These are phyloP conservation scores for Antennarius striatus DNA, from an alignment of 2,113 vertebrate genomes.

Conservation along the genomic window DNA sequence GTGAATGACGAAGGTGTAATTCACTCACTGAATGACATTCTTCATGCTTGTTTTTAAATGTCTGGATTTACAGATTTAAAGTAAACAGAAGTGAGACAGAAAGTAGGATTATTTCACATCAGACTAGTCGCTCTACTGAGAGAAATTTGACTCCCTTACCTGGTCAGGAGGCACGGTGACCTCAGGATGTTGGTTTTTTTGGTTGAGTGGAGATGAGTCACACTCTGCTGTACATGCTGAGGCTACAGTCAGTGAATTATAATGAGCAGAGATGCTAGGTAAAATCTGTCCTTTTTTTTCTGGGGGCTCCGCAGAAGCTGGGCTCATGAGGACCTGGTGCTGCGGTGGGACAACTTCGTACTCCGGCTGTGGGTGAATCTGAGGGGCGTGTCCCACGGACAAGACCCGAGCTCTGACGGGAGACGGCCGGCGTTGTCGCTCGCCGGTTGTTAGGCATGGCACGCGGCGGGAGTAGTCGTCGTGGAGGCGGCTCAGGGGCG, in stretches of 20 bases:
- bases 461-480: conserved; percentile 92
- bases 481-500: conserved; percentile 81
- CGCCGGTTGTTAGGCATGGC: conserved; percentile 77
- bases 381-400: conserved; percentile 30
- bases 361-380: conserved; percentile 44
- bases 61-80: too few relatives aligned
- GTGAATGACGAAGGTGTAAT: conserved; percentile 1
- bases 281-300: conserved; percentile 16
- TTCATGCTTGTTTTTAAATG: too few relatives aligned
- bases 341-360: not conserved
- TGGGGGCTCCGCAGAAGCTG: conserved; percentile 14
- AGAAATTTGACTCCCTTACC: conserved; percentile 45
- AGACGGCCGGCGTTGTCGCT: conserved; percentile 75
- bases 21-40: too few relatives aligned
- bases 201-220: conserved; percentile 33
- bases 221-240: conserved; percentile 17
- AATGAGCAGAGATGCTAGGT: conserved; percentile 11
- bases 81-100: not conserved
- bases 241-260: conserved; percentile 7
- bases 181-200: conserved; percentile 28
- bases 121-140: not conserved
- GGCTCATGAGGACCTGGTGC: conserved; percentile 31
- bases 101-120: not conserved
- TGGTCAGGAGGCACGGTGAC: conserved; percentile 17
- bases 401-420: conserved; percentile 41